phyloP scores from a whole-genome alignment of 53 echinoderm and acorn worm genomes.

The Crossaster papposus region DNA sequence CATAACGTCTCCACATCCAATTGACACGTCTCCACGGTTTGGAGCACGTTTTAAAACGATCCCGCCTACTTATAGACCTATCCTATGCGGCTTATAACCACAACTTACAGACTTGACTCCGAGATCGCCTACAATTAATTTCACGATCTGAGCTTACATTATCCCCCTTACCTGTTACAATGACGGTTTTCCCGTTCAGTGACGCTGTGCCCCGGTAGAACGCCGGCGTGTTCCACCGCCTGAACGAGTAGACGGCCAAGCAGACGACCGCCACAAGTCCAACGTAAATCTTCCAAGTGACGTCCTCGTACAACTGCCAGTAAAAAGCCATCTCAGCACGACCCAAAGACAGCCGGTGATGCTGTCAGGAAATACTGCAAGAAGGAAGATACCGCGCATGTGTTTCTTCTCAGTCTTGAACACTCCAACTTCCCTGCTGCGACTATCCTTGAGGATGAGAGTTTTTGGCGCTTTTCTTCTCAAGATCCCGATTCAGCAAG shows the following conservation, averaged over 20 bases:
- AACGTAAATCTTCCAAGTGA: conserved; percentile 36
- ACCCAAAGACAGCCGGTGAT: neutral
- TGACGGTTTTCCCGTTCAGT: conserved; percentile 83
- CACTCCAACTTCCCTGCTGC: neutral
- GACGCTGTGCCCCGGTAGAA: conserved; percentile 64
- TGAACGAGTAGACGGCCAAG: conserved; percentile 27
- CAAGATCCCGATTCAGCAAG: too few relatives aligned
- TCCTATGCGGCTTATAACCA: neutral
- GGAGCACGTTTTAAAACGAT: too few relatives aligned
- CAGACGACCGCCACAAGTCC: neutral
- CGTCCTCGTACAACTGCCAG: conserved; percentile 49
- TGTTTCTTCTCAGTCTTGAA: neutral
- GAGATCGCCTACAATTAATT: neutral
- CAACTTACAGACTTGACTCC: too few relatives aligned
- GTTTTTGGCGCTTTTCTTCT: too few relatives aligned
- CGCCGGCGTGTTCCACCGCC: conserved; percentile 45
- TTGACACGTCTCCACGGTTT: too few relatives aligned
- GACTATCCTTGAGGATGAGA: neutral
- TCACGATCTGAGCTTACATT: too few relatives aligned
- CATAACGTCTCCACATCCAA: too few relatives aligned
- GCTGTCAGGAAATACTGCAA: neutral
- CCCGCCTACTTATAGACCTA: too few relatives aligned
- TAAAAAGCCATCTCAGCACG: conserved; percentile 8
- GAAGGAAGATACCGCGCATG: neutral
- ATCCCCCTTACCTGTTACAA: conserved; percentile 70